Evolutionary conservation across 1,140 invertebrate genomes (phyloP).

Genomic region (Delia radicum): DNA sequence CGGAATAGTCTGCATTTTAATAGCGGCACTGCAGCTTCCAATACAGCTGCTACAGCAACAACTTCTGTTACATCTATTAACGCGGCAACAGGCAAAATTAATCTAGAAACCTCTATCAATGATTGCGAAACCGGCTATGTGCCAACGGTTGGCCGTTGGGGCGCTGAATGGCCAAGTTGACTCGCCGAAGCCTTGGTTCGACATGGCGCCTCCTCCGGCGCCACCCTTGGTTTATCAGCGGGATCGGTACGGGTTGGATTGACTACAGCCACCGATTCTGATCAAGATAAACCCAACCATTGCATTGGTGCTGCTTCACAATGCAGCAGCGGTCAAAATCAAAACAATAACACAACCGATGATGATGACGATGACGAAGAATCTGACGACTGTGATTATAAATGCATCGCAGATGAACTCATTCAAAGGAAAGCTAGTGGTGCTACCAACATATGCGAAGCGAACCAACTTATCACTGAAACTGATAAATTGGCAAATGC

Average conservation of each 20-base stretch:
- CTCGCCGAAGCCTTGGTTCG: slow-evolving; percentile 68
- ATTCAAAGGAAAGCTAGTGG: too few relatives aligned
- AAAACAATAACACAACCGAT: slow-evolving; percentile 37
- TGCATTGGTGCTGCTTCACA: slow-evolving; percentile 19
- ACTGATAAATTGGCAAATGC: neutral
- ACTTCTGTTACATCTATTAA: slow-evolving; percentile 44
- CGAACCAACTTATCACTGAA: neutral
- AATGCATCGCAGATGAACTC: too few relatives aligned
- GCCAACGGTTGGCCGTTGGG: slow-evolving; percentile 80
- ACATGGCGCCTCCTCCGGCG: slow-evolving; percentile 35
- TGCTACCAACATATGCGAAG: neutral
- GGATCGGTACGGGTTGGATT: slow-evolving; percentile 42
- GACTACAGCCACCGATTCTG: slow-evolving; percentile 43
- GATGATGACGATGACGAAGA: slow-evolving; percentile 38
- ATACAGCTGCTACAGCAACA: slow-evolving; percentile 38
- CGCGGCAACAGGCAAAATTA: slow-evolving; percentile 53
- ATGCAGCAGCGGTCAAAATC: slow-evolving; percentile 24
- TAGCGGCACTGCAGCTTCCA: slow-evolving; percentile 52
- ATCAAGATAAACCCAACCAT: slow-evolving; percentile 38
- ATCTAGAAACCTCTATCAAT: slow-evolving; percentile 51
- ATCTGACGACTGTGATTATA: slow-evolving; percentile 19
- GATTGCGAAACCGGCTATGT: slow-evolving; percentile 63
- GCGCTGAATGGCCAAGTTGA: slow-evolving; percentile 90
- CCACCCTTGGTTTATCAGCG: slow-evolving; percentile 30
- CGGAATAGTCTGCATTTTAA: slow-evolving; percentile 54